These are phyloP conservation scores for Rhagologus leucostigma DNA, from an alignment of 2,113 vertebrate genomes.

Conservation along the genomic window DNA sequence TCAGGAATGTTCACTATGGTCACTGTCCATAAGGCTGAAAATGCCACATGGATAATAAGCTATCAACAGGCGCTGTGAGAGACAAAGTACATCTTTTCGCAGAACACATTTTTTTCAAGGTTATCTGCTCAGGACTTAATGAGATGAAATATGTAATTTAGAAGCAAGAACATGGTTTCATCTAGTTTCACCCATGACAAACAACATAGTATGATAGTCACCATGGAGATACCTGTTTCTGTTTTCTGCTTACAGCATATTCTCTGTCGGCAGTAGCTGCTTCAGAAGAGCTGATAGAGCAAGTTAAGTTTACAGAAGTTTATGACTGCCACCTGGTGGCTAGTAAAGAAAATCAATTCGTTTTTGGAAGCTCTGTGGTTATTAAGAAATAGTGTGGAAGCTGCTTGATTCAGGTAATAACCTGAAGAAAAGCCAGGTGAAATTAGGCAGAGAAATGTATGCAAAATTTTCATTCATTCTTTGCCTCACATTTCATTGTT, in stretches of 20 bases:
- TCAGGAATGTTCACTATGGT: not conserved
- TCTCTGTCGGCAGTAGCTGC: not conserved
- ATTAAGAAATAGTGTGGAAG: not conserved
- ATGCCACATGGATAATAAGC: not conserved
- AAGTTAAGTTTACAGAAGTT: not conserved
- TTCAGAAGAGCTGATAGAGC: not conserved
- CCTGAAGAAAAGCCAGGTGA: not conserved
- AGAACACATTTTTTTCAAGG: not conserved
- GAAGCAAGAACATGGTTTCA: not conserved
- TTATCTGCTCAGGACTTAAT: constrained; percentile 2
- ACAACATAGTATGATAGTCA: not conserved
- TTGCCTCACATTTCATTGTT: not conserved
- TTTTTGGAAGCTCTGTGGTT: not conserved
- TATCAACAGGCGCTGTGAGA: not conserved
- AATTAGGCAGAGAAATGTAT: not conserved
- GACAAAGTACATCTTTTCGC: not conserved
- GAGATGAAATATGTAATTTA: not conserved
- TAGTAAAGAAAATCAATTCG: not conserved
- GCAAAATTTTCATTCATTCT: not conserved
- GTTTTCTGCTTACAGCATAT: not conserved
- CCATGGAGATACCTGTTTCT: constrained; percentile 37
- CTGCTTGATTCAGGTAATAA: not conserved
- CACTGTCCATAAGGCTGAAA: not conserved
- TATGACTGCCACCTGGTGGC: constrained; percentile 57
- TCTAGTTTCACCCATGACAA: constrained; percentile 3